Evolutionary conservation across 2,888 invertebrate genomes (phyloP).

Genomic region (Orthonevra nobilis): DNA sequence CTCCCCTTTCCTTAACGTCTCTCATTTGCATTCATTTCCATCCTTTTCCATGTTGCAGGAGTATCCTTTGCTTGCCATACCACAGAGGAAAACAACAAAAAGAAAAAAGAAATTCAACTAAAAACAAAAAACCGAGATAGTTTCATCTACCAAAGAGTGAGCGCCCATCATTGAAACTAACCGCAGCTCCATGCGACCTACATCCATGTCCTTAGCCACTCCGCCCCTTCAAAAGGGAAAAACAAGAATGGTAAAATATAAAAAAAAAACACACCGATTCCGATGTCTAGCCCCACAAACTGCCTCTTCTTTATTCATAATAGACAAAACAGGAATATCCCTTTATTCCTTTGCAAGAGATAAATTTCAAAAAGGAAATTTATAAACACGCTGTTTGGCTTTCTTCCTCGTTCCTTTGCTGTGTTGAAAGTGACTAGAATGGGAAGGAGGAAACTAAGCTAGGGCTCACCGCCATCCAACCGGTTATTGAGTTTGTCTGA

Average conservation of each 20-base stretch:
- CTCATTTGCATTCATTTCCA: conserved; percentile 69
- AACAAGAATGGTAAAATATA: conserved; percentile 1
- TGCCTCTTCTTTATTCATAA: conserved; percentile 66
- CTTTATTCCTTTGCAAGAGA: conserved; percentile 49
- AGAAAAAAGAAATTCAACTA: conserved; percentile 33
- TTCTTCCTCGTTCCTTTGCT: background rate
- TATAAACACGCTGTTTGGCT: conserved; percentile 28
- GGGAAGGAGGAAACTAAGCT: conserved; percentile 8
- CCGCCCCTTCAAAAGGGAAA: background rate
- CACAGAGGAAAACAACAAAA: conserved; percentile 3
- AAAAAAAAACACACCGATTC: conserved; percentile 55
- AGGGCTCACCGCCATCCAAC: conserved; percentile 59
- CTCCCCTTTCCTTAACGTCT: conserved; percentile 58
- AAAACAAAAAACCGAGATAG: conserved; percentile 38
- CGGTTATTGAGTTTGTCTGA: conserved; percentile 69
- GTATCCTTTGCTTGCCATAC: background rate
- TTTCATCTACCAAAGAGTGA: conserved; percentile 4
- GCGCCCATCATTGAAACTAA: conserved; percentile 8
- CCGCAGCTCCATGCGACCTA: background rate
- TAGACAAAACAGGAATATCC: conserved; percentile 64
- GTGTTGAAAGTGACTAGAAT: background rate
- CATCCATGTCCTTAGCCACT: conserved; percentile 3
- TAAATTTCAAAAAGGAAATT: conserved; percentile 60
- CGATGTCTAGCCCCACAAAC: conserved; percentile 60
- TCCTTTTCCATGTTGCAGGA: conserved; percentile 59